Conservation (phyloP, 2,888 invertebrate species). For the Lepidochitona cinerea region DNA sequence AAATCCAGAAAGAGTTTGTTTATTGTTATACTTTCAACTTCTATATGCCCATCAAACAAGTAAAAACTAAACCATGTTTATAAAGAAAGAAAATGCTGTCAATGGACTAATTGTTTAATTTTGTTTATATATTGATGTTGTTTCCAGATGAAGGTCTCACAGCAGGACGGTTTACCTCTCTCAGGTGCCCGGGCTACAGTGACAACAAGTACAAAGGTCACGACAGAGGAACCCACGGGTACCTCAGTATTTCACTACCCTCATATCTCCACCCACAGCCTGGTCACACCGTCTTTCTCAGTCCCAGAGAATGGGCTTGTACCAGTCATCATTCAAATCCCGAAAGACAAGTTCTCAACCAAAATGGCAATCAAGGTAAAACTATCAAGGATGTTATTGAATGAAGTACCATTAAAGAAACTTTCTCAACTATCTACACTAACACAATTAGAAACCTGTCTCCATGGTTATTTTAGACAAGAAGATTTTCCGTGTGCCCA, state of each 20-base stretch:
- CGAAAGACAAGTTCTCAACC: conserved; percentile 20
- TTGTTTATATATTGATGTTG: neutral
- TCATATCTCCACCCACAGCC: neutral
- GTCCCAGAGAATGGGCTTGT: conserved; percentile 50
- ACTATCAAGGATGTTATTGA: neutral
- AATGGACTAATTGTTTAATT: no score
- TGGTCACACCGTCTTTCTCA: neutral
- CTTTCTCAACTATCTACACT: no score
- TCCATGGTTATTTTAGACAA: no score
- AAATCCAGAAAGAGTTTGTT: no score
- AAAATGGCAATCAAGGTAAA: neutral
- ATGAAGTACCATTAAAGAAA: neutral
- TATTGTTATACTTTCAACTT: no score
- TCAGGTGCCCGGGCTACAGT: neutral
- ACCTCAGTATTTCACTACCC: neutral
- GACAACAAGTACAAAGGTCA: neutral
- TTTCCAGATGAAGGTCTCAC: neutral
- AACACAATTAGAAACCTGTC: no score
- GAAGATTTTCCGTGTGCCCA: no score
- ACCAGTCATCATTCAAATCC: conserved; percentile 45
- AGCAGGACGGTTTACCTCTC: neutral
- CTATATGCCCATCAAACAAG: no score
- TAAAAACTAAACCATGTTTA: no score
- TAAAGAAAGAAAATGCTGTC: no score
- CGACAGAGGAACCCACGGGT: neutral